A percentile compares a stretch with the other conserved stretches of the same genome.
phyloP scores from a whole-genome alignment of 2,888 invertebrate species.

The Caenorhabditis angaria region DNA sequence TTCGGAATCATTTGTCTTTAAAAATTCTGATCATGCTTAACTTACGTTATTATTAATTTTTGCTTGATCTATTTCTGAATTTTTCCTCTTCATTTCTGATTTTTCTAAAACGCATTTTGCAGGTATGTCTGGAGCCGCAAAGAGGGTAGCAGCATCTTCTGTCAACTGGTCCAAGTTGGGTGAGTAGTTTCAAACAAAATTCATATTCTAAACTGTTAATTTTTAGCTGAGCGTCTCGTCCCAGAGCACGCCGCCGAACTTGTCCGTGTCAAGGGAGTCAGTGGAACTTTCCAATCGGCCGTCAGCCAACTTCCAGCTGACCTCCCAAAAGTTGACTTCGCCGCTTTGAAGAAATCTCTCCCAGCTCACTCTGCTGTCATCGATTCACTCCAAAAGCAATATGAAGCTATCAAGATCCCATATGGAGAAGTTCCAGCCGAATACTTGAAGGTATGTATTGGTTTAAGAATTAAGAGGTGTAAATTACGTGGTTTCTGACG shows the following conservation, averaged over 20 bases:
- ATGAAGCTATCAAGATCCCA: constrained; percentile 69
- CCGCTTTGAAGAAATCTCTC: constrained; percentile 69
- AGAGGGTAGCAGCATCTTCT: constrained; percentile 67
- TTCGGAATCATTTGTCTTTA: background rate
- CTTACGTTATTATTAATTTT: constrained; percentile 5
- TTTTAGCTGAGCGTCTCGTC: constrained; percentile 46
- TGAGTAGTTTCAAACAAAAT: constrained; percentile 20
- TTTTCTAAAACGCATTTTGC: background rate
- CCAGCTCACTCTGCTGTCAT: constrained; percentile 67
- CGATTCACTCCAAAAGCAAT: constrained; percentile 71
- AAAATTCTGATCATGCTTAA: background rate
- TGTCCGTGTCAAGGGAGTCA: constrained; percentile 66
- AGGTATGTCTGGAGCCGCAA: constrained; percentile 67
- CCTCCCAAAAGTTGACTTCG: constrained; percentile 71
- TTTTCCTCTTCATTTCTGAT: too few species aligned
- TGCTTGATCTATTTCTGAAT: background rate
- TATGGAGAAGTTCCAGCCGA: constrained; percentile 69
- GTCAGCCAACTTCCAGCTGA: constrained; percentile 68
- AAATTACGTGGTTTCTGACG: background rate
- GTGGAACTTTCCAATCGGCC: constrained; percentile 61
- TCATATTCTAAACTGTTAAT: background rate
- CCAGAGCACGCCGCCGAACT: constrained; percentile 67
- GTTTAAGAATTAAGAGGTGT: too few species aligned
- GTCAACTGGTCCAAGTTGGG: constrained; percentile 70
- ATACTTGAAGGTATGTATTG: constrained; percentile 58